phyloP scores from a whole-genome alignment of 2,888 invertebrate genomes.

The Zaprionus bogoriensis region DNA sequence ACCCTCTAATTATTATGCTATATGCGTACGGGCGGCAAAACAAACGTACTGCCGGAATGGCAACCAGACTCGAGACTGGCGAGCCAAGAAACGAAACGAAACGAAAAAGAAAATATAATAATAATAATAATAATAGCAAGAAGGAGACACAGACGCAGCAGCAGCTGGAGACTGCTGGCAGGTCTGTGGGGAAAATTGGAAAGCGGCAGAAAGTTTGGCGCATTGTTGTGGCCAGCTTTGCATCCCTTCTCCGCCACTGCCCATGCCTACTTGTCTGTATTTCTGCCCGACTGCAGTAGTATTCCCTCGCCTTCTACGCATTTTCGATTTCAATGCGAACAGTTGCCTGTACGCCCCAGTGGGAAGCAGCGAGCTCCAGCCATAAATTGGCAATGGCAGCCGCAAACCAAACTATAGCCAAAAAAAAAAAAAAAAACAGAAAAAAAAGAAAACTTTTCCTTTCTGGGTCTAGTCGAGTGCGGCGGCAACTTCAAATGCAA shows the following conservation, averaged over 20 bases:
- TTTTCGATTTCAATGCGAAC: constrained; percentile 74
- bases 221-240: constrained; percentile 38
- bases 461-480: constrained; percentile 59
- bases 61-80: constrained; percentile 20
- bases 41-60: constrained; percentile 57
- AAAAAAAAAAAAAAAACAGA: constrained; percentile 3
- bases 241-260: background rate
- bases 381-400: constrained; percentile 74
- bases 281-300: constrained; percentile 25
- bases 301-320: constrained; percentile 65
- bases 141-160: constrained; percentile 2
- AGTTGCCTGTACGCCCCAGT: constrained; percentile 41
- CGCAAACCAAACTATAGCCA: constrained; percentile 34
- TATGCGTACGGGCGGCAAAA: constrained; percentile 71
- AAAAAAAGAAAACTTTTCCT: constrained; percentile 63
- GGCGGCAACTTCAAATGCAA: constrained; percentile 70
- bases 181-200: constrained; percentile 21
- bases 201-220: constrained; percentile 20
- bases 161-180: no score
- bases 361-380: constrained; percentile 20
- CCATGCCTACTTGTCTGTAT: constrained; percentile 2
- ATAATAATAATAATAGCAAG: constrained; percentile 45
- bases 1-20: constrained; percentile 76
- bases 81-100: background rate
- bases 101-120: constrained; percentile 52